These are phyloP conservation scores for Ataeniobius toweri DNA, from an alignment of 2,797 vertebrate species.

Conservation along the genomic window DNA sequence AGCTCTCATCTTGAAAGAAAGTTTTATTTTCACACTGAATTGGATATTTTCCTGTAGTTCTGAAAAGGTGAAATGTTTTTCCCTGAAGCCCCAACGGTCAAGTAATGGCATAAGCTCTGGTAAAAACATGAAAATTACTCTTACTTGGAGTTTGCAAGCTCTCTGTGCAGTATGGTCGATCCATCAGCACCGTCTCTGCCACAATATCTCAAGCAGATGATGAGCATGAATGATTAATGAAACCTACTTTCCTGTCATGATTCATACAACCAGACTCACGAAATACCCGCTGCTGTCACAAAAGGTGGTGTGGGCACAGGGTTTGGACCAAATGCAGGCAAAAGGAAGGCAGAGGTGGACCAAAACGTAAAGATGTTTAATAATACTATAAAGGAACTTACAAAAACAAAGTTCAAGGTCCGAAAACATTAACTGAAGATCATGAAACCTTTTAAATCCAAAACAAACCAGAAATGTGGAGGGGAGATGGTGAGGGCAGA, in stretches of 20 bases:
- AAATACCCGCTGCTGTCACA: slow-evolving; percentile 20
- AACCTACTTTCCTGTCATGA: slow-evolving; percentile 76
- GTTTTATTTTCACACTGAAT: slow-evolving; percentile 10
- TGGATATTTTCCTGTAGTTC: slow-evolving; percentile 36
- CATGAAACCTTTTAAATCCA: no score
- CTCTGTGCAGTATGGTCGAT: slow-evolving; percentile 27
- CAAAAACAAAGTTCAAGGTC: no score
- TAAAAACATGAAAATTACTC: slow-evolving; percentile 46
- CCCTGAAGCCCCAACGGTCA: slow-evolving; percentile 30
- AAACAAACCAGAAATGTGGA: no score
- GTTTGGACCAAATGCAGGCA: no score
- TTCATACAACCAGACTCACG: slow-evolving; percentile 57
- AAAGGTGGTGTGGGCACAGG: no score
- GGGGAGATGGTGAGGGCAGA: no score
- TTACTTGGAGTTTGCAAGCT: slow-evolving; percentile 57
- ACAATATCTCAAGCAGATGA: slow-evolving; percentile 53
- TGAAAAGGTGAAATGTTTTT: slow-evolving; percentile 23
- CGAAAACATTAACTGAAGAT: no score
- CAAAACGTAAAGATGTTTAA: no score
- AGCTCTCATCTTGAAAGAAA: slow-evolving; percentile 9
- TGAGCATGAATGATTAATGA: slow-evolving; percentile 76
- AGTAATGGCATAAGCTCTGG: slow-evolving; percentile 25
- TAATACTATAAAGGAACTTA: no score
- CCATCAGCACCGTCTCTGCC: slow-evolving; percentile 56
- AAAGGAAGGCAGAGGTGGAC: no score